Evolutionary conservation across 2,113 vertebrate species (phyloP), one percentile per base, ranked within the genome.

Genomic region (Gnathochromis pfefferi): DNA sequence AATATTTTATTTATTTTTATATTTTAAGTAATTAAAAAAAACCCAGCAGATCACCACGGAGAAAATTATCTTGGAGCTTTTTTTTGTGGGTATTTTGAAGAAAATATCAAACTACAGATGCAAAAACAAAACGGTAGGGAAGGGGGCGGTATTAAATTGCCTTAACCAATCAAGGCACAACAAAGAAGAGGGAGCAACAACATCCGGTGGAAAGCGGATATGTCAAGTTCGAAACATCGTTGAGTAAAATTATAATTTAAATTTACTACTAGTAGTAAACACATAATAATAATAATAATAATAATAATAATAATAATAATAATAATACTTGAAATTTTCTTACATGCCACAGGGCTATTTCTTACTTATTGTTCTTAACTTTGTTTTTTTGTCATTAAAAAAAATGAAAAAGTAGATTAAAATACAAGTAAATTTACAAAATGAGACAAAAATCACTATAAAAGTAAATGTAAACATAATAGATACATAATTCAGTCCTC

Each of bases 111-210:
- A 75, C 2, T 47, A 73, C 21, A 47, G 23, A 3, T 47, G 10
- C 16, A 21, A 33, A 54, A 54, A 35, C 19, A 80, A 80, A 53
- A 35, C 7, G 28, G 5, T 8, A 4, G 83, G 53, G 5, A 9
- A 4, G 83, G 53, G 28, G 87, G 82, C 83, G 51, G 1, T 58
- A 5, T 23, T 33, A 26, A 13, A 4, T 16, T 3, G 17, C 3
- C 0, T 26, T 49, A 6, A 16, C 6, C 19, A 60, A 55, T 26
- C 38, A 31, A 35, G 0, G 31, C 3, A 13, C 9, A 49, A 85
- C 47, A 53, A 89, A 87, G 88, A 90, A 91, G 82, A 91, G 75
- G 5, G 40, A 42, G 17, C n/a, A 35, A 5, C 8, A 28, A 40
- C 26, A 47, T 68, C 70, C 83, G 75, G 45, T 21, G 0, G 0